phyloP scores from a whole-genome alignment of 2,797 vertebrate genomes.

The Lagocephalus sceleratus region DNA sequence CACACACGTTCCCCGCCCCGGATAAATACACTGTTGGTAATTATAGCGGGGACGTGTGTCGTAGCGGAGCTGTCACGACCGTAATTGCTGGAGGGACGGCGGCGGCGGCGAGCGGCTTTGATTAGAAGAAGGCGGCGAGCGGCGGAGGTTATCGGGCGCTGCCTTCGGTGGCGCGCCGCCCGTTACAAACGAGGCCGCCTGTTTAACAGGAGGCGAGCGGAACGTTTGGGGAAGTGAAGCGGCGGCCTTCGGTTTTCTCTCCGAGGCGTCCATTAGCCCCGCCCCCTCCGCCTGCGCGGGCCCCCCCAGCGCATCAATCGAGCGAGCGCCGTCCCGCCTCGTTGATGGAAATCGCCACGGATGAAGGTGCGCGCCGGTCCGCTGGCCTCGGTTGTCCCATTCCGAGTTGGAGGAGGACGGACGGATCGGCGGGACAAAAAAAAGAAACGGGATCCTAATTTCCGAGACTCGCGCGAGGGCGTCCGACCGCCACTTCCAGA shows the following conservation, averaged over 20 bases:
- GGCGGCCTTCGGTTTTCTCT: neutral
- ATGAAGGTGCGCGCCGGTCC: conserved; percentile 54
- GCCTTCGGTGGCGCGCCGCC: conserved; percentile 48
- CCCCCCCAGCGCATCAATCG: conserved; percentile 55
- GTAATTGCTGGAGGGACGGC: conserved; percentile 78
- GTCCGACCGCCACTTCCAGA: conserved; percentile 69
- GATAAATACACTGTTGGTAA: conserved; percentile 78
- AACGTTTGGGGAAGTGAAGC: conserved; percentile 36
- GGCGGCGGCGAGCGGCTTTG: conserved; percentile 66
- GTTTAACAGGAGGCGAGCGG: conserved; percentile 64
- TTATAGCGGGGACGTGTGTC: conserved; percentile 73
- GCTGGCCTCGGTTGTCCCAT: conserved; percentile 61
- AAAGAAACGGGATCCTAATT: conserved; percentile 71
- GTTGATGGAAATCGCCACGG: conserved; percentile 52
- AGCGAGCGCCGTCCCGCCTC: conserved; percentile 51
- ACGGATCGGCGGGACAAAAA: too few species aligned
- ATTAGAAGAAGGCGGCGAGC: conserved; percentile 68
- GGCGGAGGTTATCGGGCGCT: conserved; percentile 66
- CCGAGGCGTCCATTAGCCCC: conserved; percentile 3
- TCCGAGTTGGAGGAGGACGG: conserved; percentile 53
- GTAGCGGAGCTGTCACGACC: conserved; percentile 77
- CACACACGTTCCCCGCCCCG: conserved; percentile 50
- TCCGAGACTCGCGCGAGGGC: conserved; percentile 60
- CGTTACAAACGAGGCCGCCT: conserved; percentile 61
- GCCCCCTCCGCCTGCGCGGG: too few species aligned